A percentile compares a stretch with the other conserved stretches of the same genome.
Conservation (phyloP, 2,888 invertebrate species). For the Ctena decussata region DNA sequence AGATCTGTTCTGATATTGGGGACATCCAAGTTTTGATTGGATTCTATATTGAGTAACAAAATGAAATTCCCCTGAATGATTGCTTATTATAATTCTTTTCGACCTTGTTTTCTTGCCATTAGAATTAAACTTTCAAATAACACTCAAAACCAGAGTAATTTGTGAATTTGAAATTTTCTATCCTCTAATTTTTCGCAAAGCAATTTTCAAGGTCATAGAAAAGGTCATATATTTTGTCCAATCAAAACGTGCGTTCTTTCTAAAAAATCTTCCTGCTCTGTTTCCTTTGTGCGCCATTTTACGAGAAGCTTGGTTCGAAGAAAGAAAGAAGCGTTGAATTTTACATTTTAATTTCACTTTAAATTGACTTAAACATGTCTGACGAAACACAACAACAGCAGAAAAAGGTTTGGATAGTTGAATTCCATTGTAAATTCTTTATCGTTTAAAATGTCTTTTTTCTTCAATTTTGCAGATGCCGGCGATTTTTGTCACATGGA, state of each 20-base stretch:
- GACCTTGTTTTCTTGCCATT: no score
- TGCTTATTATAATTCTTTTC: no score
- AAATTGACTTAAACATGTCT: constrained; percentile 26
- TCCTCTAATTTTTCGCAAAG: no score
- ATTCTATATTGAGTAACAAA: no score
- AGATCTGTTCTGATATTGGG: no score
- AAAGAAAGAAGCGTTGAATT: neutral
- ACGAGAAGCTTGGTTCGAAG: neutral
- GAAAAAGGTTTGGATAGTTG: neutral
- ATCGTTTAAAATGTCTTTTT: neutral
- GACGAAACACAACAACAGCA: constrained; percentile 28
- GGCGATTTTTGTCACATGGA: neutral
- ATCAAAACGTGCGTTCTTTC: constrained; percentile 14
- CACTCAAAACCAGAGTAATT: no score
- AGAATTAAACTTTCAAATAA: no score
- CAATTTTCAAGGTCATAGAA: neutral
- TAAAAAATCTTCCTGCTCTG: constrained; percentile 17
- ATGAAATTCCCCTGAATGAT: no score
- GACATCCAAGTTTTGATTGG: no score
- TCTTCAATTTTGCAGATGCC: neutral
- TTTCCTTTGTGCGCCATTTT: constrained; percentile 67
- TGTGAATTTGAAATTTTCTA: no score
- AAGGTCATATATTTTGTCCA: constrained; percentile 24
- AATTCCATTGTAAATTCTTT: neutral
- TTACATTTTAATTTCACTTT: neutral